Conservation (phyloP, 2,113 vertebrate genomes). For the Varanus salvator region DNA sequence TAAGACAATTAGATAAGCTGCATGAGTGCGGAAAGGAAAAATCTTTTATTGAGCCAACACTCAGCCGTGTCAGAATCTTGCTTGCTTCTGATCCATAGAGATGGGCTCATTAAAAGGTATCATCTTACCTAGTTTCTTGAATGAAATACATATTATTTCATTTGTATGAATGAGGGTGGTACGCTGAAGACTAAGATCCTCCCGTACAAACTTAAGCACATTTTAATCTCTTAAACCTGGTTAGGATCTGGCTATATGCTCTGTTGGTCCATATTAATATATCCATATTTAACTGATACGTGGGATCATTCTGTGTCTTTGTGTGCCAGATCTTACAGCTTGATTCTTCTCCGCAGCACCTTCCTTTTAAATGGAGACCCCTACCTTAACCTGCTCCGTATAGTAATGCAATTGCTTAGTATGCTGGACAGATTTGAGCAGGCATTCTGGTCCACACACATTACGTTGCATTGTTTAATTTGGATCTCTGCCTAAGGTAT, state of each 20-base stretch:
- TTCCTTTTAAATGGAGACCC: slow-evolving; percentile 22
- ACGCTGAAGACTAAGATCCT: neutral
- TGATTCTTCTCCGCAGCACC: slow-evolving; percentile 6
- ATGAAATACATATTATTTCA: neutral
- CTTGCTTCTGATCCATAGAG: neutral
- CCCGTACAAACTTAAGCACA: neutral
- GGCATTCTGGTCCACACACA: slow-evolving; percentile 24
- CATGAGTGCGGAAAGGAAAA: neutral
- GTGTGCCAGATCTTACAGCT: slow-evolving; percentile 10
- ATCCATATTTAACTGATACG: neutral
- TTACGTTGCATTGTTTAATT: slow-evolving; percentile 18
- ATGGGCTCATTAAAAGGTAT: neutral
- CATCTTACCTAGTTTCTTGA: neutral
- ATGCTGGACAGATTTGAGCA: slow-evolving; percentile 10
- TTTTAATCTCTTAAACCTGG: neutral
- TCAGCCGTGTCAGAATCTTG: neutral
- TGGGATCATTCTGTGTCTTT: slow-evolving; percentile 12
- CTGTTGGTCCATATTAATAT: neutral
- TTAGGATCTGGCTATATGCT: neutral
- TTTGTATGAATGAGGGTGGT: neutral
- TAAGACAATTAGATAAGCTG: neutral
- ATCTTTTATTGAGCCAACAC: neutral
- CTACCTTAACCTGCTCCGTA: neutral
- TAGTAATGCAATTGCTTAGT: neutral
- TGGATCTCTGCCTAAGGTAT: slow-evolving; percentile 32